Evolutionary conservation across 2,797 vertebrate species (phyloP).

Genomic region (Cuniculus paca): DNA sequence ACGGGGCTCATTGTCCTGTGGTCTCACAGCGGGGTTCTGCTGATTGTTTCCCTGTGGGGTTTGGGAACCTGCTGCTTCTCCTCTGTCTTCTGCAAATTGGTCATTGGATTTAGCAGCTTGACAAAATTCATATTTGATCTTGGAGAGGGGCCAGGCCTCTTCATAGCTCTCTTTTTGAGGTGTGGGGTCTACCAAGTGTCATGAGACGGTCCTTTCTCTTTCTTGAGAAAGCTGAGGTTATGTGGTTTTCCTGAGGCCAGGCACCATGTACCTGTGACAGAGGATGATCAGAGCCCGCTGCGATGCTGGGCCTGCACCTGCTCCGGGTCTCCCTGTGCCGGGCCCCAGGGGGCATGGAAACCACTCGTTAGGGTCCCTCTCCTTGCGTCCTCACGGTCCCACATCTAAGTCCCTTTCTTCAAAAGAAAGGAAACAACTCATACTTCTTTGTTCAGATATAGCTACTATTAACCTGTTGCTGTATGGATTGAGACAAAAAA

Average conservation of each 20-base stretch:
- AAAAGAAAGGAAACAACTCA: background rate
- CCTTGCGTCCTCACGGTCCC: background rate
- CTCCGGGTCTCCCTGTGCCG: background rate
- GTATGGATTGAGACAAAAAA: background rate
- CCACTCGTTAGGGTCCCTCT: accelerated
- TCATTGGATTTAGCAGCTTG: background rate
- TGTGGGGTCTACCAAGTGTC: background rate
- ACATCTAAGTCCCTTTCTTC: background rate
- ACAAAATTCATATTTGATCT: background rate
- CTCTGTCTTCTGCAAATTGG: background rate
- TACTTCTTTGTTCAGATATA: background rate
- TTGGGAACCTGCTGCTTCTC: background rate
- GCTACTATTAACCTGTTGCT: background rate
- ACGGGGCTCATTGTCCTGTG: accelerated
- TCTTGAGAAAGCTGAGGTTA: background rate
- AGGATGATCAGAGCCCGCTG: accelerated
- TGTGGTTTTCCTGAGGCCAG: background rate
- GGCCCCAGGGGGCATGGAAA: background rate
- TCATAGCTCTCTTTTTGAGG: background rate
- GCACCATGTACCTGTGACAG: accelerated
- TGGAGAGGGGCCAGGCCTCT: background rate
- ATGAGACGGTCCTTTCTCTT: background rate
- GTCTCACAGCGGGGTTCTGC: background rate
- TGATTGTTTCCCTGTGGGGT: background rate
- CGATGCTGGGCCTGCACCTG: accelerated